Evolutionary conservation across 2,113 vertebrate genomes (phyloP).

Genomic region (Cebidichthys violaceus): DNA sequence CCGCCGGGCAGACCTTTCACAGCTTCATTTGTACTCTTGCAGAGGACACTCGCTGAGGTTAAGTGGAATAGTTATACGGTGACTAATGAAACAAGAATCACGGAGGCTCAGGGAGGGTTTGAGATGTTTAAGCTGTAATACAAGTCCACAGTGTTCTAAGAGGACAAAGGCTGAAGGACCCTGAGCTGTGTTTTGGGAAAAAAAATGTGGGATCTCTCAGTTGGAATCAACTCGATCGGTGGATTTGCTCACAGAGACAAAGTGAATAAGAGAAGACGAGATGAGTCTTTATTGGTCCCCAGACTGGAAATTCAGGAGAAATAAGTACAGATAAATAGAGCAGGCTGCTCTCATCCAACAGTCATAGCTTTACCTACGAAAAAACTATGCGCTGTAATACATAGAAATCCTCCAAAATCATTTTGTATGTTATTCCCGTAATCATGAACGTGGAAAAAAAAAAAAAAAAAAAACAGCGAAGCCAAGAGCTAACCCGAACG

Average conservation of each 20-base stretch:
- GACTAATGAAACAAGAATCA: slow-evolving; percentile 35
- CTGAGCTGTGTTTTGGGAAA: slow-evolving; percentile 6
- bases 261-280: not conserved
- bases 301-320: not conserved
- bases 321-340: no score
- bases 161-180: slow-evolving; percentile 17
- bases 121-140: slow-evolving; percentile 4
- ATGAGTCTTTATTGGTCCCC: not conserved
- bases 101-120: not conserved
- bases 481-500: no score
- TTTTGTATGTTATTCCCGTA: no score
- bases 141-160: slow-evolving; percentile 8
- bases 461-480: no score
- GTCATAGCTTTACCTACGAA: no score
- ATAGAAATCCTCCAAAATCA: no score
- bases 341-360: no score
- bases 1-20: slow-evolving; percentile 33
- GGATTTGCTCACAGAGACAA: not conserved
- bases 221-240: not conserved
- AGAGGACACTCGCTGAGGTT: slow-evolving; percentile 18
- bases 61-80: slow-evolving; percentile 14
- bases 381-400: no score
- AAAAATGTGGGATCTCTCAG: not conserved
- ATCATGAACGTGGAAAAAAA: no score
- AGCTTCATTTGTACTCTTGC: slow-evolving; percentile 32